Base-by-base conservation (phyloP, 2,797 vertebrate species). In the Taenioides sp. region DNA sequence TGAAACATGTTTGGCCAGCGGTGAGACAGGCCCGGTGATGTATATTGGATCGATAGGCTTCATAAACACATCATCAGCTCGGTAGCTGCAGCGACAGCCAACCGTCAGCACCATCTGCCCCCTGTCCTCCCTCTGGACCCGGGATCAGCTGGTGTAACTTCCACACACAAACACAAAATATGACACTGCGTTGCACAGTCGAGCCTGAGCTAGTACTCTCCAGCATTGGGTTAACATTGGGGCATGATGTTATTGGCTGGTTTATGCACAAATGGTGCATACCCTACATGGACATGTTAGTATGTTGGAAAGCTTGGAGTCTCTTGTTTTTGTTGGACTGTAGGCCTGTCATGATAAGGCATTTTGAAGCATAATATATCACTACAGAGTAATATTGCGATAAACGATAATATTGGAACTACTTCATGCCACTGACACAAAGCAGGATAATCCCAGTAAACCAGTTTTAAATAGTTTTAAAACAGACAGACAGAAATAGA, bases 11-110 rank as follows among this genome's bases (percentile, higher is more conserved):
- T 62, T 37, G 67, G 79, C 76, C 79, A 77, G 79, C 50, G 54
- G 73, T 62, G 16, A 76, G 79, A 81, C 77, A 77, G 86, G 87
- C 80, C 83, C 87, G 89, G 78, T 22, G 78, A 78, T 80, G 84
- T 88, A 89, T 84, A 88, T 89, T 82, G 75, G 86, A 92, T 91
- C 90, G 90, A 92, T 92, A 91, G 91, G 86, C 88, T 89, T 89
- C 86, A 91, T 89, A 89, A 91, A 92, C 86, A 85, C 86, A 90
- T 91, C 88, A 92, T 92, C 88, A 88, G 83, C 87, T 74, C 74
- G 80, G 88, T 87, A 84, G 79, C 86, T 76, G 79, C 70, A 77
- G 88, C 87, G 82, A 91, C 88, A 88, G 85, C 86, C 83, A 82
- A 90, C 84, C 86, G 73, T 81, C 86, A 82, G 86, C 88, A 69